phyloP scores from a whole-genome alignment of 2,113 vertebrate genomes.

The Columbina picui region DNA sequence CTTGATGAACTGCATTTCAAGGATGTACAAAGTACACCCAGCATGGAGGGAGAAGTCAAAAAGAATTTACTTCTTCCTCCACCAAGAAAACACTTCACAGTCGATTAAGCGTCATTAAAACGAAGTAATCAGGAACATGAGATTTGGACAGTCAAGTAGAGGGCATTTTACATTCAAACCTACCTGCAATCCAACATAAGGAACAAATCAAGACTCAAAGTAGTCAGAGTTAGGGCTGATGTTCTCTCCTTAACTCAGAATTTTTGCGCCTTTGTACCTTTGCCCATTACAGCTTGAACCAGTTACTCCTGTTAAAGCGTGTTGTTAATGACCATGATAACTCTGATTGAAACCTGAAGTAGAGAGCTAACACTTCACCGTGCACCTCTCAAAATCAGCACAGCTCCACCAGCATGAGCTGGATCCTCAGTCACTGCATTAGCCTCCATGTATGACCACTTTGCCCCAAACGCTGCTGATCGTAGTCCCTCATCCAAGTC shows the following conservation, averaged over 20 bases:
- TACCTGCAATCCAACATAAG: slow-evolving; percentile 49
- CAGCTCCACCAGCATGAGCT: neutral
- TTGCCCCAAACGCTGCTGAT: neutral
- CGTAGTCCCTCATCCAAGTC: neutral
- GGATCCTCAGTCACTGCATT: neutral
- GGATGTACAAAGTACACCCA: neutral
- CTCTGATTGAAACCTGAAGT: neutral
- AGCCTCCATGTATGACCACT: neutral
- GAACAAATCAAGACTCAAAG: slow-evolving; percentile 17
- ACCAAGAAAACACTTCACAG: neutral
- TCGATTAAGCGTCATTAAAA: neutral
- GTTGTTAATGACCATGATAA: neutral
- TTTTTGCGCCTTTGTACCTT: neutral
- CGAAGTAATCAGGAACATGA: neutral
- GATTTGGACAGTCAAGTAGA: neutral
- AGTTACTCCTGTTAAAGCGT: neutral
- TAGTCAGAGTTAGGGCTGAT: slow-evolving; percentile 69
- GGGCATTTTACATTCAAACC: slow-evolving; percentile 46
- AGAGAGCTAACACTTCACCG: neutral
- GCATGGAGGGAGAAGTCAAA: rapidly evolving
- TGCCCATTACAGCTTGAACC: neutral
- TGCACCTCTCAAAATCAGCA: neutral
- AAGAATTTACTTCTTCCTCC: neutral
- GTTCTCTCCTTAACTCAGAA: slow-evolving; percentile 66
- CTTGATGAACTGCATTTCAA: neutral